A percentile compares a stretch with the other conserved stretches of the same genome.
Conservation (phyloP, 2,113 vertebrate genomes). For the Tupaia chinensis region DNA sequence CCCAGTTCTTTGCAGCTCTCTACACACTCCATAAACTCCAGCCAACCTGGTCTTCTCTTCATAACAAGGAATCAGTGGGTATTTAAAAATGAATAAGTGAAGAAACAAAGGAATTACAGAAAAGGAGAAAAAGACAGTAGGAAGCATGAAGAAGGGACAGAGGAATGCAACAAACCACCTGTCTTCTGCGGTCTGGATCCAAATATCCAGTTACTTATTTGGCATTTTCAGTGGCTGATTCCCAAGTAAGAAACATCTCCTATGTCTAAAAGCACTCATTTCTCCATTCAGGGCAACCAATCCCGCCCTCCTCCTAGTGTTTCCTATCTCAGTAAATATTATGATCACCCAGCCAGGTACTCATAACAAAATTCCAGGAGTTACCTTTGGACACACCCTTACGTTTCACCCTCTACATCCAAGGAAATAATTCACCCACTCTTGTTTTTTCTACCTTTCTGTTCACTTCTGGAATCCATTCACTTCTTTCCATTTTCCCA, state of each 20-base stretch:
- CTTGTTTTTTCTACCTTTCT: not conserved
- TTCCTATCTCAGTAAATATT: not conserved
- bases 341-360: not conserved
- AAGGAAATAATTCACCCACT: not conserved
- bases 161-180: not conserved
- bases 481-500: not conserved
- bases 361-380: not conserved
- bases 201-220: not conserved
- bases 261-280: not conserved
- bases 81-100: not conserved
- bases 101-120: not conserved
- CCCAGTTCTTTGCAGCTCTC: no score
- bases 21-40: not conserved
- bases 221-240: not conserved
- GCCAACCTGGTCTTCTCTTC: not conserved
- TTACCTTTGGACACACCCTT: not conserved
- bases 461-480: not conserved
- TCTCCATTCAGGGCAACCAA: not conserved
- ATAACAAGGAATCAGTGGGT: not conserved
- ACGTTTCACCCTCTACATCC: not conserved
- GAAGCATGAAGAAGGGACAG: no score
- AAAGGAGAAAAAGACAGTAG: not conserved
- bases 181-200: not conserved
- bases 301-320: accelerated
- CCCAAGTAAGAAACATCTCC: not conserved